Conservation (phyloP, 2,797 vertebrate genomes). For the Cossypha heuglini region DNA sequence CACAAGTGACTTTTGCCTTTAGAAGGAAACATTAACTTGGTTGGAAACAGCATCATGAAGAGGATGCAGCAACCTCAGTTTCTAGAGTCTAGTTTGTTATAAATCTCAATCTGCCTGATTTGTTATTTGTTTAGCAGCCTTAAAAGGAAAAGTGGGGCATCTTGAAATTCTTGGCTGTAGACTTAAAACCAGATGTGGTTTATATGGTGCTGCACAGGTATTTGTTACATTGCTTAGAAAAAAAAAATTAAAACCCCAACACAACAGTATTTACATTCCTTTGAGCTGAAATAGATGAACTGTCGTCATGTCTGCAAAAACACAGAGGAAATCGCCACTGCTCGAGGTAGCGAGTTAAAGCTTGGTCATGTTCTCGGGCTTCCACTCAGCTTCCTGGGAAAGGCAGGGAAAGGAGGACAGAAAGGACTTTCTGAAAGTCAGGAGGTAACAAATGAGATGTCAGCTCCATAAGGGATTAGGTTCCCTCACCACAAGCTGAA, state of each 20-base stretch:
- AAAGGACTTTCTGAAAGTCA: slow-evolving; percentile 10
- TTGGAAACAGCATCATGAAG: not conserved
- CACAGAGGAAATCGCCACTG: not conserved
- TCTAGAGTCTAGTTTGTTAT: not conserved
- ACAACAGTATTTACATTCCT: slow-evolving; percentile 23
- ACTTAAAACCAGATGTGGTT: not conserved
- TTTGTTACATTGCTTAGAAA: not conserved
- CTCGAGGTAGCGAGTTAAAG: slow-evolving; percentile 15
- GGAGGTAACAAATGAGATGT: slow-evolving; percentile 18
- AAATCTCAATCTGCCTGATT: not conserved
- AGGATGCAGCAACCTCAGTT: not conserved
- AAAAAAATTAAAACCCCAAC: not conserved
- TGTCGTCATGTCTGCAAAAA: not conserved
- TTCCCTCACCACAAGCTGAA: slow-evolving; percentile 29
- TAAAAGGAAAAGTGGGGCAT: not conserved
- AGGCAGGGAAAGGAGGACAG: not conserved
- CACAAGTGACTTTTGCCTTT: not conserved
- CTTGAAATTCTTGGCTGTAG: not conserved
- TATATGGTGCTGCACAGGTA: not conserved
- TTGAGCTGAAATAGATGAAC: not conserved
- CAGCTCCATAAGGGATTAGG: slow-evolving; percentile 4
- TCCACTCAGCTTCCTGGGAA: not conserved
- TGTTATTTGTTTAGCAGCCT: slow-evolving; percentile 29
- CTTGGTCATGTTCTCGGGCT: not conserved
- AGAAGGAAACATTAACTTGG: slow-evolving; percentile 16